These are phyloP conservation scores for Psittacula echo DNA, from an alignment of 2,797 vertebrate species.

Conservation along the genomic window DNA sequence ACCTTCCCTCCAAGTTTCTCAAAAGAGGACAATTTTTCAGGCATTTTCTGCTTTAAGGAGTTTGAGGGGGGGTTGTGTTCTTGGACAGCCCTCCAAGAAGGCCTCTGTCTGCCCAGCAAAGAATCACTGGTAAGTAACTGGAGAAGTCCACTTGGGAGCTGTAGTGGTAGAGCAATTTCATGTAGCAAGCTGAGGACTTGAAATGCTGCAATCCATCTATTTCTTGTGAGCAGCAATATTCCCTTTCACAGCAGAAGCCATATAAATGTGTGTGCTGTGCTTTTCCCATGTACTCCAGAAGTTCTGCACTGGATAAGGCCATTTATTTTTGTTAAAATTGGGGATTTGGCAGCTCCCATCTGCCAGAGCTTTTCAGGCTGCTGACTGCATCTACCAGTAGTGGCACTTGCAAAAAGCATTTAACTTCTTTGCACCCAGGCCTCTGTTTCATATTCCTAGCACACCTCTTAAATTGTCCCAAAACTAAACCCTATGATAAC, in stretches of 20 bases:
- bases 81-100: background rate
- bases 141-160: background rate
- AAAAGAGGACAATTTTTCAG: background rate
- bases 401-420: accelerated
- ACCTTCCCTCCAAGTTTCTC: background rate
- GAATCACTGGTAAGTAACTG: background rate
- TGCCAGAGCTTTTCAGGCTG: background rate
- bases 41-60: background rate
- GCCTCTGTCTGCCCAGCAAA: background rate
- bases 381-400: background rate
- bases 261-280: background rate
- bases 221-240: background rate
- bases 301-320: background rate
- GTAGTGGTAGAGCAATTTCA: background rate
- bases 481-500: background rate
- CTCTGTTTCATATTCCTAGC: background rate
- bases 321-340: background rate
- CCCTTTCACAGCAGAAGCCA: background rate
- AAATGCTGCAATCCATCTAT: background rate
- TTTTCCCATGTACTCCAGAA: background rate
- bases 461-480: background rate
- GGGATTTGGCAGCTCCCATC: background rate
- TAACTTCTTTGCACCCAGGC: background rate
- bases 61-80: background rate
- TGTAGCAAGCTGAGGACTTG: background rate